These are phyloP conservation scores for Taenioides sp. DNA, from an alignment of 2,797 vertebrate genomes.

Conservation along the genomic window DNA sequence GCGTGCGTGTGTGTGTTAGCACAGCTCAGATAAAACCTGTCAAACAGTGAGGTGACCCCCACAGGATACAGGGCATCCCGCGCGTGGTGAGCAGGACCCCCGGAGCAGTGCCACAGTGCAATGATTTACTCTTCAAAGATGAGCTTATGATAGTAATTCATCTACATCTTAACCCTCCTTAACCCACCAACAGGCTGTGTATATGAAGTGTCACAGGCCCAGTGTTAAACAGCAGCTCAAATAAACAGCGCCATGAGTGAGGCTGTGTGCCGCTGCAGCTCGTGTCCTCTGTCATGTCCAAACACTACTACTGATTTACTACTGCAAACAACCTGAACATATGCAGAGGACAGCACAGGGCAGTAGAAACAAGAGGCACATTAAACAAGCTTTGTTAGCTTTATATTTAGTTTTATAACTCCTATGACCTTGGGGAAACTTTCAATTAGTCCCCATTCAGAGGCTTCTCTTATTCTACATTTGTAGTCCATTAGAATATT, in stretches of 20 bases:
- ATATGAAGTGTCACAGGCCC: conserved; percentile 62
- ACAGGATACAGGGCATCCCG: conserved; percentile 67
- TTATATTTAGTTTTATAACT: background rate
- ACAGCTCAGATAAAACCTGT: conserved; percentile 71
- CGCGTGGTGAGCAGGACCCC: conserved; percentile 70
- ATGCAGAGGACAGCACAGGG: no score
- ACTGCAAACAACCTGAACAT: conserved; percentile 13
- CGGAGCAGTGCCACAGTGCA: conserved; percentile 58
- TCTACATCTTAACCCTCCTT: conserved; percentile 74
- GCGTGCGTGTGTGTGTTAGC: conserved; percentile 22
- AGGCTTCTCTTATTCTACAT: background rate
- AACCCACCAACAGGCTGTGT: conserved; percentile 71
- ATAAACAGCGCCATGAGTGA: conserved; percentile 67
- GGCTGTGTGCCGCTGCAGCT: conserved; percentile 40
- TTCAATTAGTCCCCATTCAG: background rate
- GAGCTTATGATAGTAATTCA: conserved; percentile 72
- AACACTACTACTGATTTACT: conserved; percentile 28
- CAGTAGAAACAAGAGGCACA: background rate
- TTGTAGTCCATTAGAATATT: background rate
- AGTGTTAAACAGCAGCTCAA: conserved; percentile 70
- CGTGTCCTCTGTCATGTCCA: conserved; percentile 40
- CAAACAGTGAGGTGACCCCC: conserved; percentile 75
- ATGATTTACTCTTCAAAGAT: conserved; percentile 79
- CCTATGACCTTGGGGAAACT: background rate
- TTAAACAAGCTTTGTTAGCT: background rate